Base-by-base conservation (phyloP, 2,888 invertebrate genomes). In the Chrysodeixis includens region DNA sequence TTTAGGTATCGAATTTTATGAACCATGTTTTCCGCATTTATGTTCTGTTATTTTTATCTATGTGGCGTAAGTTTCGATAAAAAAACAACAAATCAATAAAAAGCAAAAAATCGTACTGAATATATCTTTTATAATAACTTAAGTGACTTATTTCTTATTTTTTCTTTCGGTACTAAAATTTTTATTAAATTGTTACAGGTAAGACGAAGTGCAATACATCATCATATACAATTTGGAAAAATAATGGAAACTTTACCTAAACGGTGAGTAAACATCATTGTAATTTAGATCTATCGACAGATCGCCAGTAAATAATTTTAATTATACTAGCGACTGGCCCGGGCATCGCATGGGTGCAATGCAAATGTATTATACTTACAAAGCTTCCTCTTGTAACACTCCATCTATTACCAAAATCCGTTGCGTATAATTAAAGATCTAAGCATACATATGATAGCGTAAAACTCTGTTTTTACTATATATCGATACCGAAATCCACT, bases 131-230 rank as follows among this genome's bases (percentile, higher is more conserved):
- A n/a, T n/a, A n/a, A n/a, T n/a, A n/a, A n/a, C n/a, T n/a, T n/a
- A n/a, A n/a, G n/a, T n/a, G n/a, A n/a, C n/a, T 26, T 26, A 26
- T 26, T 26, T 26, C 2, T 4, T 26, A 26, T 6, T 2, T 26
- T 26, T 26, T 26, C 6, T 6, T 26, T 26, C 6, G 6, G 26
- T 26, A 26, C 26, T 26, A 26, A 26, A 7, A 14, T 73, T 49
- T 44, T 1, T 65, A 55, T 74, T 66, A 64, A 16, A 54, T 80
- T 78, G 78, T 80, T 78, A 16, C 81, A 78, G 78, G 78, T 78
- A 78, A 78, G 64, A 8, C 46, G 8, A 6, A 10, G 49, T 59
- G 53, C 53, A 52, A 30, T 40, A 56, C 26, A 56, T 3, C 51
- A n/a, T 51, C 14, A 54, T 44, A 56, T 18, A 54, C 18, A 22